Conservation (phyloP, 92 coral and sea anemone species). For the Zoanthus solanderi region DNA sequence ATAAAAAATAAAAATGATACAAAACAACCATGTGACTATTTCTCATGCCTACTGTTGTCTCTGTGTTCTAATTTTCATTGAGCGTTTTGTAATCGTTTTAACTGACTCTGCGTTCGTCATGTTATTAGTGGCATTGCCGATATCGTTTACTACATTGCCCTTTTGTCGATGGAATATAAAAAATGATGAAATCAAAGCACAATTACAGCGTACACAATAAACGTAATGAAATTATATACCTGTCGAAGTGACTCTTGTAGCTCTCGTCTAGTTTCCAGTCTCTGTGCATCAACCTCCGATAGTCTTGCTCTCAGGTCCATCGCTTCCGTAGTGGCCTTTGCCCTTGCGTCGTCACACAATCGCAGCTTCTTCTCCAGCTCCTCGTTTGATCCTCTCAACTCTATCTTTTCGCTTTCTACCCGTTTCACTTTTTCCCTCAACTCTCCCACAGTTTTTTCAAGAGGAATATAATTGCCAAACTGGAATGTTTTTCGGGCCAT, state of each 20-base stretch:
- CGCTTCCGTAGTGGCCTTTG: constrained; percentile 69
- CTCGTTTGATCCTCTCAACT: constrained; percentile 67
- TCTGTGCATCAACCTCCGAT: constrained; percentile 77
- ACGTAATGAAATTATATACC: not conserved
- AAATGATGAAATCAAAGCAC: no score
- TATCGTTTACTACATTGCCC: no score
- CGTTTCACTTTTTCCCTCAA: constrained; percentile 82
- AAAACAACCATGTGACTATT: no score
- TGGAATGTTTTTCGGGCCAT: no score
- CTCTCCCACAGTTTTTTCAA: constrained; percentile 74
- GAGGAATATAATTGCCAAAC: not conserved
- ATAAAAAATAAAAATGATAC: no score
- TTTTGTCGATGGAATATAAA: no score
- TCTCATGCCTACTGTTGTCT: no score
- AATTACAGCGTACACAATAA: not conserved
- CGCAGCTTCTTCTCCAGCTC: constrained; percentile 74
- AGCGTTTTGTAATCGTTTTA: no score
- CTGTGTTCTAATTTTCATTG: no score
- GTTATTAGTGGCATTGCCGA: no score
- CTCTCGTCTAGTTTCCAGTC: constrained; percentile 81
- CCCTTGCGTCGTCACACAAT: constrained; percentile 77
- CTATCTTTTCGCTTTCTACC: constrained; percentile 73
- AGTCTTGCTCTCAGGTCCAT: constrained; percentile 73
- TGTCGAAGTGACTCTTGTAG: constrained; percentile 84
- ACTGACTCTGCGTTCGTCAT: no score